Evolutionary conservation across 2,888 invertebrate genomes (phyloP).

Genomic region (Osmoderma eremita): DNA sequence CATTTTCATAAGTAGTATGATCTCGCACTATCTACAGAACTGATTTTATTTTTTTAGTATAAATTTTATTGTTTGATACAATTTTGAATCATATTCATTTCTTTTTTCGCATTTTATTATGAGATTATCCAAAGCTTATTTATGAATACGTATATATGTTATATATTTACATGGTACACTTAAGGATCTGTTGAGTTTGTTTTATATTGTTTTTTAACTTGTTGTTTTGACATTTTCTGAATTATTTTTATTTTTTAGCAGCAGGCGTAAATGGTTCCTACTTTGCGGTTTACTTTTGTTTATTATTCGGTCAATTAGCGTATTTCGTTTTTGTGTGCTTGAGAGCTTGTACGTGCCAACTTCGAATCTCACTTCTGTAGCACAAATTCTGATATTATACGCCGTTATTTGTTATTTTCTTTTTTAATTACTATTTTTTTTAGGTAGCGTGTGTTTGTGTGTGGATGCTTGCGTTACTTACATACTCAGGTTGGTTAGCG

Average conservation of each 20-base stretch:
- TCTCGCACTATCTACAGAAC: conserved; percentile 63
- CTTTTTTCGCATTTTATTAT: conserved; percentile 46
- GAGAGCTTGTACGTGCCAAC: conserved; percentile 52
- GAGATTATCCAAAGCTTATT: conserved; percentile 52
- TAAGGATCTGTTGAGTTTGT: conserved; percentile 48
- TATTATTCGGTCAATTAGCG: conserved; percentile 56
- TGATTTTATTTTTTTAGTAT: conserved; percentile 60
- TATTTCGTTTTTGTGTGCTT: conserved; percentile 51
- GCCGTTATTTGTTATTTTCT: conserved; percentile 46
- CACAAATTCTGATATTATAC: conserved; percentile 49
- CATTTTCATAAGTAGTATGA: conserved; percentile 61
- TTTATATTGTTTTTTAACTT: conserved; percentile 50
- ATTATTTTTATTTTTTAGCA: conserved; percentile 55
- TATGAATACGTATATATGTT: conserved; percentile 46
- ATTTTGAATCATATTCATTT: conserved; percentile 44
- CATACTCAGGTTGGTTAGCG: conserved; percentile 62
- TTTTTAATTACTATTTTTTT: conserved; percentile 39
- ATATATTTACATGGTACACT: conserved; percentile 40
- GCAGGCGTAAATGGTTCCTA: conserved; percentile 58
- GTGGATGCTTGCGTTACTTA: conserved; percentile 50
- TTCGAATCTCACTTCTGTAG: conserved; percentile 51
- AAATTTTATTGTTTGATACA: conserved; percentile 45
- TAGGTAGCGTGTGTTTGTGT: conserved; percentile 22
- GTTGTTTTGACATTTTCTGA: conserved; percentile 52
- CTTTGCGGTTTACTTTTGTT: conserved; percentile 49